Base-by-base conservation (phyloP, 2,113 vertebrate genomes). In the Bambusicola thoracicus region DNA sequence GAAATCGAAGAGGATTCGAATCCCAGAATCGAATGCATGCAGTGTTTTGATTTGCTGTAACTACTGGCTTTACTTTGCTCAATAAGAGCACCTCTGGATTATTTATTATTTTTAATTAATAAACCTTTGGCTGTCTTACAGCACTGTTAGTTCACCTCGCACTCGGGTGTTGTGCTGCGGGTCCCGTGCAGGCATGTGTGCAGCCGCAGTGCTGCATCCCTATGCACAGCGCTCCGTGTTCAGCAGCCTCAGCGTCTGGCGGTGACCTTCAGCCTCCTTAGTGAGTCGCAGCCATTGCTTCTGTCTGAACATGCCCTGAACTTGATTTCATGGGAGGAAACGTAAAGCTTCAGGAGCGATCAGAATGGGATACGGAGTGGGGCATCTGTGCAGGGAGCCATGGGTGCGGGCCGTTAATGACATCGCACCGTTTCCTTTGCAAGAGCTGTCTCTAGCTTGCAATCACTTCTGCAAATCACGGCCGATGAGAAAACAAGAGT, bases 171-270 rank as follows among this genome's bases (percentile, higher is more conserved):
- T 19, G 40, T 43, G 44, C 19, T 1, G 1, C 32, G 40, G 30
- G 55, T 44, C 3, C 32, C 30, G 24, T 25, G 15, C 3, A 13
- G 72, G 8, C 5, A 22, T 7, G 25, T 7, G 62, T 14, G 11
- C 67, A 36, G 49, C 46, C 24, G 20, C 8, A 43, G 63, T 0
- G 3, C 46, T 43, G 7, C 0, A 9, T 21, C 46, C 1, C 0
- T 43, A 6, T 32, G 2, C 24, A 8, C 32, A 27, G 27, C 10
- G 41, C 44, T 6, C 34, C 0, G 0, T 27, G 51, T 38, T 55
- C n/a, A 24, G 15, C 34, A 29, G 32, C 24, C 61, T 61, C 36
- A 0, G n/a, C 30, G 49, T 58, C 43, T 13, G 29, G 36, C 16
- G 51, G 3, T 38, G 24, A 14, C 59, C 34, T 34, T 59, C 30